Percentiles rank a stretch among this genome's conserved stretches.
Conservation (phyloP, 1,140 invertebrate genomes). For the Neodiprion fabricii region DNA sequence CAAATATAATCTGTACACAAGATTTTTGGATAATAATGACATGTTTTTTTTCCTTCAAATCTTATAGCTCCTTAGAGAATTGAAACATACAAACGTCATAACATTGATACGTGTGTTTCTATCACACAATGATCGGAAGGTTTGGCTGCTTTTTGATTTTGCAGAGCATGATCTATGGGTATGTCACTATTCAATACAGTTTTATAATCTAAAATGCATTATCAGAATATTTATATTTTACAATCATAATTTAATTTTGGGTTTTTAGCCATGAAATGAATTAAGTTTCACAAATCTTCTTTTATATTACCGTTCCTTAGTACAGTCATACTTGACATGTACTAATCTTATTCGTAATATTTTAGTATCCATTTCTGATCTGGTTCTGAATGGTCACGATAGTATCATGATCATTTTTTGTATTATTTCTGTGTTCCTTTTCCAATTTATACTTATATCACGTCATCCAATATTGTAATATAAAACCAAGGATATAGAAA, state of each 20-base stretch:
- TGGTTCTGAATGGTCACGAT: too few relatives aligned
- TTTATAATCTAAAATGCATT: slow-evolving; percentile 9
- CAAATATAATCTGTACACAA: too few relatives aligned
- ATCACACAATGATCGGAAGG: slow-evolving; percentile 96
- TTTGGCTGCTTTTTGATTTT: slow-evolving; percentile 98
- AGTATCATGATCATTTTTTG: too few relatives aligned
- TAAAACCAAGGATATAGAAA: too few relatives aligned
- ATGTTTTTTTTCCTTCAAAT: slow-evolving; percentile 3
- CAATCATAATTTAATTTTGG: too few relatives aligned
- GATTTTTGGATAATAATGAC: too few relatives aligned
- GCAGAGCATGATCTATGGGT: slow-evolving; percentile 99
- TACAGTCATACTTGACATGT: neutral
- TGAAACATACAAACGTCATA: slow-evolving; percentile 98
- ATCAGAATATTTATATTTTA: slow-evolving; percentile 12
- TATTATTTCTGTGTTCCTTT: too few relatives aligned
- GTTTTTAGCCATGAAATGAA: neutral
- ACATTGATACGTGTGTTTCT: slow-evolving; percentile 97
- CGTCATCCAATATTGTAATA: too few relatives aligned
- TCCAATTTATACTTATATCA: too few relatives aligned
- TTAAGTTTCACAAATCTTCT: slow-evolving; percentile 4
- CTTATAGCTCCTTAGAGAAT: slow-evolving; percentile 90
- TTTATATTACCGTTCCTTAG: slow-evolving; percentile 8
- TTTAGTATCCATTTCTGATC: too few relatives aligned
- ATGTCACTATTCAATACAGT: slow-evolving; percentile 33
- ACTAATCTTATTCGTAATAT: neutral